These are phyloP conservation scores for Melanogrammus aeglefinus DNA, from an alignment of 2,797 vertebrate species.

Conservation along the genomic window DNA sequence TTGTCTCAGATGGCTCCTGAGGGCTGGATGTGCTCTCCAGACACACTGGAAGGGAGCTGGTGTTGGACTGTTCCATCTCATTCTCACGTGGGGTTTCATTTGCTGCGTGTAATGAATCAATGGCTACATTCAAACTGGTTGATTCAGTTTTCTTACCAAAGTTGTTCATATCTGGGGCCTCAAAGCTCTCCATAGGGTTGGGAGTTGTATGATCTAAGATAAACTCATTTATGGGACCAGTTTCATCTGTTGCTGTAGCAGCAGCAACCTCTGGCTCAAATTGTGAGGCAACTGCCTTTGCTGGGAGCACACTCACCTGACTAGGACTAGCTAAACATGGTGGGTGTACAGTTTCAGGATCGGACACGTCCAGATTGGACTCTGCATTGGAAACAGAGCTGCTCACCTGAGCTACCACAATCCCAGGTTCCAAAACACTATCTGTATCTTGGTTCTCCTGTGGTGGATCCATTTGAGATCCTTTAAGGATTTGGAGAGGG, in stretches of 20 bases:
- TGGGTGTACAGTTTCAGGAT: not conserved
- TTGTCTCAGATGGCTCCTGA: not conserved
- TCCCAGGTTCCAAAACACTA: slow-evolving; percentile 8
- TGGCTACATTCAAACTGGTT: not conserved
- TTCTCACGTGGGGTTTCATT: not conserved
- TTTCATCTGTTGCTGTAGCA: slow-evolving; percentile 14
- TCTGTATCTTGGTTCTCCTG: slow-evolving; percentile 25
- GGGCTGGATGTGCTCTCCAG: slow-evolving; percentile 13
- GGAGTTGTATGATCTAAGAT: slow-evolving; percentile 7
- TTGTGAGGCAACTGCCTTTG: not conserved
- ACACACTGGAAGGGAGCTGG: not conserved
- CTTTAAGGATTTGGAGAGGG: slow-evolving; percentile 19
- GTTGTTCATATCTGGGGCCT: not conserved
- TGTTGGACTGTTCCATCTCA: not conserved
- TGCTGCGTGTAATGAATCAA: not conserved
- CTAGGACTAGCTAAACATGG: slow-evolving; percentile 16
- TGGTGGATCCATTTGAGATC: slow-evolving; percentile 14
- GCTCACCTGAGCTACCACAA: slow-evolving; percentile 12
- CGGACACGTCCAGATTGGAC: not conserved
- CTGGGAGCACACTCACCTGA: not conserved
- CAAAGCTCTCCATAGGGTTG: not conserved
- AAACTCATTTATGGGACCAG: slow-evolving; percentile 3
- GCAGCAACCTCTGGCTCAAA: slow-evolving; percentile 6
- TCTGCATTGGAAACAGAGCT: slow-evolving; percentile 10
- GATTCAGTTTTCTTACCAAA: not conserved